phyloP scores from a whole-genome alignment of 2,888 invertebrate genomes.

The Drosophila helvetica region DNA sequence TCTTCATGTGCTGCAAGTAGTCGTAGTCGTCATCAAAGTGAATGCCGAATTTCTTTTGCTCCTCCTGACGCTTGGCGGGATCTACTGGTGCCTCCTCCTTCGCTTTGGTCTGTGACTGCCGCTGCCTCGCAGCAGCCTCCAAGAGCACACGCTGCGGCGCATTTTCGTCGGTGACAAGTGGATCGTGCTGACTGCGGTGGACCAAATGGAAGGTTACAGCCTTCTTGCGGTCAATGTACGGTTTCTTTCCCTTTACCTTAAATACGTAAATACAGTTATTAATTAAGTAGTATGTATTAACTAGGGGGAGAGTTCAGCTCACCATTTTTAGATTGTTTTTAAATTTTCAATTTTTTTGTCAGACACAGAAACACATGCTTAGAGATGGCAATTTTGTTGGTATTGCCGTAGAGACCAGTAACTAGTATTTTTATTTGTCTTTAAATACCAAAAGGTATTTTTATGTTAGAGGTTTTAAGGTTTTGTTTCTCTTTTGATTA shows the following conservation, averaged over 20 bases:
- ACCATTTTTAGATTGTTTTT: background rate
- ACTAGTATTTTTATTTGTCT: too few species aligned
- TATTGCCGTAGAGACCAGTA: too few species aligned
- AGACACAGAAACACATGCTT: background rate
- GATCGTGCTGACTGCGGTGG: slow-evolving; percentile 97
- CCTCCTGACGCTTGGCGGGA: slow-evolving; percentile 86
- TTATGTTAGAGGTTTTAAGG: too few species aligned
- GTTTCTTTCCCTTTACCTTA: slow-evolving; percentile 82
- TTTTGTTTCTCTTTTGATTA: too few species aligned
- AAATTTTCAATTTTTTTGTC: background rate
- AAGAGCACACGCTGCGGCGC: slow-evolving; percentile 95
- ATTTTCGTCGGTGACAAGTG: slow-evolving; percentile 93
- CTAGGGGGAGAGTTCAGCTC: background rate
- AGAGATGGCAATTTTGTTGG: too few species aligned
- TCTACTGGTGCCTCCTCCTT: slow-evolving; percentile 71
- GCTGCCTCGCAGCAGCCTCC: slow-evolving; percentile 83
- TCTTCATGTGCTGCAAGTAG: slow-evolving; percentile 93
- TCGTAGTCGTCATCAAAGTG: slow-evolving; percentile 98
- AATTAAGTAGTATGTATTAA: background rate
- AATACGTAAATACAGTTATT: background rate
- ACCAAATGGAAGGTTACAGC: slow-evolving; percentile 96
- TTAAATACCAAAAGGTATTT: too few species aligned
- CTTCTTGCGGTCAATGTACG: slow-evolving; percentile 95
- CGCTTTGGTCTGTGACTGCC: slow-evolving; percentile 60
- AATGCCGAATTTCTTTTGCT: slow-evolving; percentile 94